Conservation (phyloP, 2,113 vertebrate species). For the Brachyhypopomus gauderio region DNA sequence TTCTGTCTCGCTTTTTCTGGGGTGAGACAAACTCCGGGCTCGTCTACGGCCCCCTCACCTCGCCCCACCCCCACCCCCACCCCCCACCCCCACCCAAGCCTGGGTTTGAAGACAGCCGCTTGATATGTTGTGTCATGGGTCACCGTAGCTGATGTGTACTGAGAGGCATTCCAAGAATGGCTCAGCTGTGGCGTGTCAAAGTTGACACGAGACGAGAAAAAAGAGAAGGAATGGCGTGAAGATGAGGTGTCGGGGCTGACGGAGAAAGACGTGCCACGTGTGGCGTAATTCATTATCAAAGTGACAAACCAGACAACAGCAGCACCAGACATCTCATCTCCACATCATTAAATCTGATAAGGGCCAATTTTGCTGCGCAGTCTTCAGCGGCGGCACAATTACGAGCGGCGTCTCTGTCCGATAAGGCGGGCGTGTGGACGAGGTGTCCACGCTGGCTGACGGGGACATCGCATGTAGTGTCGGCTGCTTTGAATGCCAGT, state of each 20-base stretch:
- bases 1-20: not conserved
- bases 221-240: constrained; percentile 18
- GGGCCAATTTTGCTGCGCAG: constrained; percentile 24
- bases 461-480: constrained; percentile 12
- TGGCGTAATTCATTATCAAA: constrained; percentile 31
- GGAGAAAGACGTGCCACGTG: constrained; percentile 30
- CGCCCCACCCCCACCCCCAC: no score
- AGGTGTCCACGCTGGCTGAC: not conserved
- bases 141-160: not conserved
- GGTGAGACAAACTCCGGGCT: not conserved
- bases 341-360: constrained; percentile 40
- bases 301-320: constrained; percentile 31
- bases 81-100: no score
- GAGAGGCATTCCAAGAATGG: constrained; percentile 26
- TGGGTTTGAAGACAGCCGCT: not conserved
- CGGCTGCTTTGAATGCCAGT: not conserved
- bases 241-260: no score
- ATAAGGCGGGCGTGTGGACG: constrained; percentile 8
- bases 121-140: not conserved
- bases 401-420: constrained; percentile 25
- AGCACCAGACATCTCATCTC: constrained; percentile 45
- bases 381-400: constrained; percentile 16
- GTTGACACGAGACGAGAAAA: constrained; percentile 26
- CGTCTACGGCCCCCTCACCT: not conserved
- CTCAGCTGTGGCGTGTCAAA: not conserved